Percentiles rank a stretch among this genome's conserved stretches.
Conservation (phyloP, 2,888 invertebrate genomes). For the Torymus auratus region DNA sequence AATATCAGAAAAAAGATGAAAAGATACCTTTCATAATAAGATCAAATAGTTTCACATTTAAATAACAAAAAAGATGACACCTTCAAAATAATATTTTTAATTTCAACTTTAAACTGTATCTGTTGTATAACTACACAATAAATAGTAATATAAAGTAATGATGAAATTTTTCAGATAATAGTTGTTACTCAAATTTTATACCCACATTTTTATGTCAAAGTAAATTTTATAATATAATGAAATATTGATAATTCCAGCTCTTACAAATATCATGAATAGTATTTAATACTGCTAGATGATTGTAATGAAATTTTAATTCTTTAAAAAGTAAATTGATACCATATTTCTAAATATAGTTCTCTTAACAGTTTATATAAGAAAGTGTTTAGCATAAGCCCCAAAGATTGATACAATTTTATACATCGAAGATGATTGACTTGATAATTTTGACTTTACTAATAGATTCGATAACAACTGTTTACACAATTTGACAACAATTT, state of each 20-base stretch:
- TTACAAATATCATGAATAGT: background rate
- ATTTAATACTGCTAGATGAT: constrained; percentile 9
- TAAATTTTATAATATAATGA: constrained; percentile 6
- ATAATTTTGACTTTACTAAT: constrained; percentile 20
- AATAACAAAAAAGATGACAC: too few species aligned
- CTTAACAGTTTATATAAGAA: constrained; percentile 32
- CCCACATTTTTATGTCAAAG: background rate
- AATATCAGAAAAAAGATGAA: too few species aligned
- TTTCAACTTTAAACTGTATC: too few species aligned
- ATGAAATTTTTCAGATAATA: background rate
- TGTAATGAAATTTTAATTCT: background rate
- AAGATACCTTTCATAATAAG: too few species aligned
- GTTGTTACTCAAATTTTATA: constrained; percentile 8
- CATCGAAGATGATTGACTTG: constrained; percentile 23
- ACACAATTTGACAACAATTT: constrained; percentile 34
- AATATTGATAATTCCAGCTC: constrained; percentile 12
- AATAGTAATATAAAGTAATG: background rate
- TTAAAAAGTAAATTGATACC: constrained; percentile 15
- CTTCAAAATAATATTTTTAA: too few species aligned
- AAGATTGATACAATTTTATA: constrained; percentile 49
- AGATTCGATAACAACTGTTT: constrained; percentile 30
- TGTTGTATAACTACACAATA: too few species aligned
- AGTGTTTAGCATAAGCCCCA: constrained; percentile 30
- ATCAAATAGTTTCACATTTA: too few species aligned
- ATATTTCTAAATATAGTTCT: constrained; percentile 33